Percentiles rank a stretch among this genome's conserved stretches.
phyloP scores from a whole-genome alignment of 2,113 vertebrate species.

The Larimichthys crocea region DNA sequence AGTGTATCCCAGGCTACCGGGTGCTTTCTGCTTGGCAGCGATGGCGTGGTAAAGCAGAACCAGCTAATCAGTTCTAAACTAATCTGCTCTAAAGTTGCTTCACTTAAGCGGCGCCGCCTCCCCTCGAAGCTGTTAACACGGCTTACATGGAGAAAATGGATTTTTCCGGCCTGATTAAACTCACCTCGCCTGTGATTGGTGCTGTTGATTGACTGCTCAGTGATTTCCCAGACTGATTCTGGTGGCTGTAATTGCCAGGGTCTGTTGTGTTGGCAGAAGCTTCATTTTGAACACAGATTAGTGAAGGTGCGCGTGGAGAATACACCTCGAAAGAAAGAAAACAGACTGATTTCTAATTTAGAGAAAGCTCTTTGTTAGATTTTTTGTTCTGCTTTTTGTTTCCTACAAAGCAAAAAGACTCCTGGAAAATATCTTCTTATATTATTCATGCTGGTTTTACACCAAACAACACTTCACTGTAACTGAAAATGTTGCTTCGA shows the following conservation, averaged over 20 bases:
- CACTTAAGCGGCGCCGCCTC: conserved; percentile 14
- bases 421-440: no score
- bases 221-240: conserved; percentile 48
- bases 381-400: not conserved
- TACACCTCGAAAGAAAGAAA: conserved; percentile 23
- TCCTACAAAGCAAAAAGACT: not conserved
- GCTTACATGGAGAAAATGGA: conserved; percentile 51
- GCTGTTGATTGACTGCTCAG: conserved; percentile 51
- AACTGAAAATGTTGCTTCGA: no score
- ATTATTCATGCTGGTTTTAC: no score
- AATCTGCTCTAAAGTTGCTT: conserved; percentile 48
- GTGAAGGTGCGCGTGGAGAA: not conserved
- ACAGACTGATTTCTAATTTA: not conserved
- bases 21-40: conserved; percentile 14
- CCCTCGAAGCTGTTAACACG: conserved; percentile 37
- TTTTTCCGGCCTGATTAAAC: conserved; percentile 64
- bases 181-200: conserved; percentile 45
- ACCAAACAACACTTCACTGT: no score
- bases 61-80: conserved; percentile 51
- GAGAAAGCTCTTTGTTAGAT: not conserved
- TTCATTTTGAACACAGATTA: conserved; percentile 44
- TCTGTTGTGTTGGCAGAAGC: conserved; percentile 23
- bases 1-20: not conserved
- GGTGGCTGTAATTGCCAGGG: conserved; percentile 44
- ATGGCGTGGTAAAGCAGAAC: conserved; percentile 42